These are phyloP conservation scores for Poeciliopsis presidionis DNA, from an alignment of 2,797 vertebrate species.

Conservation along the genomic window DNA sequence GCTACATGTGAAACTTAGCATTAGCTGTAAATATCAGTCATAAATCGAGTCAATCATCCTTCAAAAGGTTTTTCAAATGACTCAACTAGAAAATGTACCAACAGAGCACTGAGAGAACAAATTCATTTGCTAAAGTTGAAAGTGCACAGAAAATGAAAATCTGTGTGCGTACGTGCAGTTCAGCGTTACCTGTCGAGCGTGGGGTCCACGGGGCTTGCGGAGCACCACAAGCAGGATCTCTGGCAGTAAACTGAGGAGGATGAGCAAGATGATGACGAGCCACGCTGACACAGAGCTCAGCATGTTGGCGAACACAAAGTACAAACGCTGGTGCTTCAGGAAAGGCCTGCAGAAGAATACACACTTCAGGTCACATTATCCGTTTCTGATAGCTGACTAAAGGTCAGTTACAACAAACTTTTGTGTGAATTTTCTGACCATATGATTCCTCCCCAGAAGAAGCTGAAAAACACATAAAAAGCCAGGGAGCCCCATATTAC, in stretches of 20 bases:
- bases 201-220: conserved; percentile 84
- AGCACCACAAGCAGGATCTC: conserved; percentile 91
- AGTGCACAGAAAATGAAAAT: neutral
- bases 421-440: conserved; percentile 81
- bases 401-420: neutral
- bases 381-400: conserved; percentile 5
- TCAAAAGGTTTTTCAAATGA: neutral
- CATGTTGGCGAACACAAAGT: conserved; percentile 97
- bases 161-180: neutral
- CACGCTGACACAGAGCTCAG: conserved; percentile 92
- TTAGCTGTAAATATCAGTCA: neutral
- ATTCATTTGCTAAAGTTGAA: neutral
- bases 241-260: conserved; percentile 93
- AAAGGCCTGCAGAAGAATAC: conserved; percentile 88
- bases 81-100: conserved; percentile 4
- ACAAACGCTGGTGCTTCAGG: conserved; percentile 94
- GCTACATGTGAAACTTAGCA: neutral
- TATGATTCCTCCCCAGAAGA: conserved; percentile 99
- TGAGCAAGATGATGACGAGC: conserved; percentile 95
- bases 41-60: neutral
- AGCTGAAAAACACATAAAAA: conserved; percentile 98
- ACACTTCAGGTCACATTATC: conserved; percentile 23
- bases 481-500: conserved; percentile 98
- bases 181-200: conserved; percentile 84
- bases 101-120: neutral